Conservation (phyloP, 2,888 invertebrate genomes). For the Ornithoptera priamus region DNA sequence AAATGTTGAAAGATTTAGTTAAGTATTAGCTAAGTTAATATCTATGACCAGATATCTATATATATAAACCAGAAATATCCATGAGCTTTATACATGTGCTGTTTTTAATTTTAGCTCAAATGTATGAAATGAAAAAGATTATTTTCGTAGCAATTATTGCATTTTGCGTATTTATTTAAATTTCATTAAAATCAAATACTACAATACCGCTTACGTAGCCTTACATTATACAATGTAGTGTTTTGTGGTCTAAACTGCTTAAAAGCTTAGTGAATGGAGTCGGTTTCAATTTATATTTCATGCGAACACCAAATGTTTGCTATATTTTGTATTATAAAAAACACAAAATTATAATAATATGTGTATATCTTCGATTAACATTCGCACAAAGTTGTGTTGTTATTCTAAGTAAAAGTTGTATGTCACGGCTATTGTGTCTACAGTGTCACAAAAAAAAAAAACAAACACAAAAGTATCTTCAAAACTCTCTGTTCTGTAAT, state of each 20-base stretch:
- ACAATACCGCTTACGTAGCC: conserved; percentile 5
- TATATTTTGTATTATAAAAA: conserved; percentile 1
- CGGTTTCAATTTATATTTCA: conserved; percentile 12
- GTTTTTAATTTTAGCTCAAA: too few species aligned
- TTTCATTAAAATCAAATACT: neutral
- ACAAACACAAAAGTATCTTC: too few species aligned
- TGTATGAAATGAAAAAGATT: neutral
- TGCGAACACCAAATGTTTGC: neutral
- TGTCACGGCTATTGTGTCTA: too few species aligned
- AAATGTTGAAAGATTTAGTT: too few species aligned
- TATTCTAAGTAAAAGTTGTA: too few species aligned
- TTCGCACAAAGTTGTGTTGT: neutral
- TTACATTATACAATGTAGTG: conserved; percentile 6
- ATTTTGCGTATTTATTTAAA: neutral
- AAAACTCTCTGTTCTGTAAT: too few species aligned
- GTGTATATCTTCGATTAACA: neutral
- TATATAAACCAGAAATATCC: too few species aligned
- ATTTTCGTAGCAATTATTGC: too few species aligned
- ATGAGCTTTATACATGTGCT: too few species aligned
- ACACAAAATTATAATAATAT: neutral
- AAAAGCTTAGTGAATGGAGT: conserved; percentile 19
- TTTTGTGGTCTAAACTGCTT: conserved; percentile 9
- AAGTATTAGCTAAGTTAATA: too few species aligned
- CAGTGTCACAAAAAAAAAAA: too few species aligned
- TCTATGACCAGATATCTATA: too few species aligned